Evolutionary conservation across 2,888 invertebrate species (phyloP).

Genomic region (Lampropteryx suffumata): DNA sequence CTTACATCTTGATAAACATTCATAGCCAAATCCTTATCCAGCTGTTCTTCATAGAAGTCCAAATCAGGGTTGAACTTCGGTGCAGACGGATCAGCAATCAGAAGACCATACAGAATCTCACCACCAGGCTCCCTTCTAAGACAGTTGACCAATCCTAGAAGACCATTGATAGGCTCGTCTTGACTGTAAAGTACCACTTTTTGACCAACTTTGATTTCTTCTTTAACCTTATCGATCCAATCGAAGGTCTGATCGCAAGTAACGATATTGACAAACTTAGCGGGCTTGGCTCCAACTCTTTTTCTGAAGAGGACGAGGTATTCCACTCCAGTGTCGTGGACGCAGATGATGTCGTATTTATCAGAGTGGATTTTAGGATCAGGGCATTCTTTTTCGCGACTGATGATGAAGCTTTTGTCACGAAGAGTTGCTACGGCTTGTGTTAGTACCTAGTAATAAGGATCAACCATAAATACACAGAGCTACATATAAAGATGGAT

Average conservation of each 20-base stretch:
- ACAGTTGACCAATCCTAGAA: constrained; percentile 95
- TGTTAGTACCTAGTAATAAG: constrained; percentile 58
- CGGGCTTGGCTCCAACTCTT: constrained; percentile 65
- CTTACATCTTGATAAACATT: constrained; percentile 88
- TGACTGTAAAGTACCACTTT: constrained; percentile 86
- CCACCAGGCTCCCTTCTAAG: constrained; percentile 91
- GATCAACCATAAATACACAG: too few relatives aligned
- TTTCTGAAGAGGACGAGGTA: constrained; percentile 81
- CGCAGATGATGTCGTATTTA: constrained; percentile 74
- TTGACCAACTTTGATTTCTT: constrained; percentile 65
- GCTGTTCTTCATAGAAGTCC: constrained; percentile 85
- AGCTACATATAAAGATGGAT: too few relatives aligned
- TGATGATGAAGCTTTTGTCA: constrained; percentile 84
- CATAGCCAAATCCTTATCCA: constrained; percentile 88
- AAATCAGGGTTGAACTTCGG: constrained; percentile 85
- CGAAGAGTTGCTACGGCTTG: constrained; percentile 74
- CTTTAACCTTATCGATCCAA: constrained; percentile 80
- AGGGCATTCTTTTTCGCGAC: constrained; percentile 80
- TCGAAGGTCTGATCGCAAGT: constrained; percentile 63
- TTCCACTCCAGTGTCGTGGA: constrained; percentile 76
- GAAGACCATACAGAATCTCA: constrained; percentile 83
- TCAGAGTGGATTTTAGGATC: constrained; percentile 66
- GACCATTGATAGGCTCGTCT: constrained; percentile 87
- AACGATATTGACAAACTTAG: constrained; percentile 72
- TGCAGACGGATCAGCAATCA: constrained; percentile 85